A percentile compares a stretch with the other conserved stretches of the same genome.
phyloP scores from a whole-genome alignment of 2,888 invertebrate genomes.

The Erebia palarica region DNA sequence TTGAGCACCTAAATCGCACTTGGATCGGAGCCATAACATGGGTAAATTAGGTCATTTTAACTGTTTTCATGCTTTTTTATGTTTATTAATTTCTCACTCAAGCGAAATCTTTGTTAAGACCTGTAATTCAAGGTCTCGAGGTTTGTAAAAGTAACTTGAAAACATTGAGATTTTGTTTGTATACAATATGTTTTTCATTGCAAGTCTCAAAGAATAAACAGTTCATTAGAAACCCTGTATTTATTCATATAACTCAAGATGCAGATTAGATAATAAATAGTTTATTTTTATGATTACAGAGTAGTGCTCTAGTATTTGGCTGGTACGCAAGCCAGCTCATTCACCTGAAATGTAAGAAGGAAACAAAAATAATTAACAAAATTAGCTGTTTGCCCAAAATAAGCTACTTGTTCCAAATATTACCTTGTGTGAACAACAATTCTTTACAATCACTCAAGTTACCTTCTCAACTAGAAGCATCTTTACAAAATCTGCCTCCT shows the following conservation, averaged over 20 bases:
- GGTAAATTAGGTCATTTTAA: conserved; percentile 55
- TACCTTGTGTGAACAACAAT: conserved; percentile 30
- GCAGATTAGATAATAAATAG: neutral
- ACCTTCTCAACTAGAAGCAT: conserved; percentile 53
- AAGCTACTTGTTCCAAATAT: conserved; percentile 48
- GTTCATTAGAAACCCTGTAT: neutral
- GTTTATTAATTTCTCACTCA: neutral
- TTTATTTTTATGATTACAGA: conserved; percentile 64
- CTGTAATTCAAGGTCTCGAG: conserved; percentile 2
- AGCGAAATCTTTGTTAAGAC: neutral
- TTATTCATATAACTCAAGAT: neutral
- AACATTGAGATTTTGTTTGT: neutral
- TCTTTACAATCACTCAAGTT: conserved; percentile 46
- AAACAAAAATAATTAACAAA: conserved; percentile 43
- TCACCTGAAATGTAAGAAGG: conserved; percentile 63
- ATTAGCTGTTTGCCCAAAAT: conserved; percentile 46
- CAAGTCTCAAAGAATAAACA: neutral
- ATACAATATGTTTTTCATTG: neutral
- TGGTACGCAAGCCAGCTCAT: conserved; percentile 84
- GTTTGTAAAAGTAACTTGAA: neutral
- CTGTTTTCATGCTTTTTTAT: neutral
- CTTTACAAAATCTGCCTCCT: conserved; percentile 56
- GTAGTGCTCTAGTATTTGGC: conserved; percentile 83
- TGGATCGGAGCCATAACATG: conserved; percentile 81
- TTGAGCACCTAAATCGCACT: conserved; percentile 67